Evolutionary conservation across 1,140 invertebrate species (phyloP), one percentile per base, ranked within the genome.

Genomic region (Helicoverpa armigera): DNA sequence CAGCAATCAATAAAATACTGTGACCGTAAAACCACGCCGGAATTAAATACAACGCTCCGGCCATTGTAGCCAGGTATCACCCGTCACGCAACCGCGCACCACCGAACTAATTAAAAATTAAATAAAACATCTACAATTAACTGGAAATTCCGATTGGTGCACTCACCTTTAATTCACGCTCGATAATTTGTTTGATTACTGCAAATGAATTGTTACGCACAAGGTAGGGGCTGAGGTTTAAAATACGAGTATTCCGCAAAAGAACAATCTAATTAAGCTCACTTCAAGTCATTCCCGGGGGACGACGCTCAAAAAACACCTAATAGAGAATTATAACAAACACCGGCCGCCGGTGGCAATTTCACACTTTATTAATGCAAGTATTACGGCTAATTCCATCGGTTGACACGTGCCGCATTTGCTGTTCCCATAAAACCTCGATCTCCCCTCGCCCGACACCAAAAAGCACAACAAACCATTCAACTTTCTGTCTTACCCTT

Each of bases 351-450:
- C 87, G 89, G 92, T 93, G 86, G 89, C 93, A 94, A 95, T 95
- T 95, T 95, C 91, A 95, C 94, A 95, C 94, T 95, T 95, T 95
- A 95, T 95, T 95, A 95, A 94, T 93, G 91, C 90, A 90, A 94
- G 92, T 94, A 95, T 94, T 95, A 94, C 83, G 83, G 90, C 91
- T 95, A 94, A 95, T 95, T 92, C 94, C 92, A 87, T 89, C 91
- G 87, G 83, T 88, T 87, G 94, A 89, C 94, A 94, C 94, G 94
- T 93, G 94, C 89, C 92, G 88, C 94, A 92, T 93, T 93, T 88
- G 89, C 85, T 89, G 86, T 94, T 94, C 91, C 89, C 92, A 94
- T 94, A 95, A 91, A 94, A 89, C 86, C 84, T 84, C 86, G 80
- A n/a, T 50, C 60, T 80, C 85, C 86, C 84, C 80, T 79, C 67